Evolutionary conservation across 2,888 invertebrate genomes (phyloP), one percentile per base, ranked within the genome.

Genomic region (Coremacera marginata): DNA sequence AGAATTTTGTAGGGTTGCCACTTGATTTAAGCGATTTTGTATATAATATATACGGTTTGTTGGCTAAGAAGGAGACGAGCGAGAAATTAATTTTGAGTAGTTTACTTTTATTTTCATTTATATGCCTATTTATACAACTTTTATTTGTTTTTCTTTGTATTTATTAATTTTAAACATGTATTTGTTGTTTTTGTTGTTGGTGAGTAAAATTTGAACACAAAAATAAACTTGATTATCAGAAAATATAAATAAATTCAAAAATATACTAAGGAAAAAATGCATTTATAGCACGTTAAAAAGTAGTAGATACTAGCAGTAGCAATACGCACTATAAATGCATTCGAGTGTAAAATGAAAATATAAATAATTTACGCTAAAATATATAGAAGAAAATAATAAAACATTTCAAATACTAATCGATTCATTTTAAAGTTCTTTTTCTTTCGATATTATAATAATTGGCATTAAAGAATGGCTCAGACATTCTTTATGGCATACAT

Each of bases 381-480:
- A 67, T 70, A 76, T 76, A 70, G 7, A 27, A 63, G 52, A 9
- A 65, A 31, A 65, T 31, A 75, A 75, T 57, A 70, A 31, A 57
- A 75, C 22, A 67, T 68, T 67, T 80, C 78, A 81, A 85, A 86
- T 87, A 86, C 86, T 86, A 86, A 86, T 86, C 86, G 86, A 86
- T 86, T 86, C 86, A 84, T 85, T 80, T 76, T 80, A 68, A 62
- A 70, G 44, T 70, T 70, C 76, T 31, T 72, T 63, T 78, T 70
- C 25, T 63, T 68, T 11, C 11, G 16, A 60, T 14, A 27, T 60
- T 3, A 22, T 27, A 60, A 60, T 14, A 55, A 22, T 55, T 55
- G 9, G 11, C 19, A 19, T 55, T 55, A 19, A 55, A 22, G 60
- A 22, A 27, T 25, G 60, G 9, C 25, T 44, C 14, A 11, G 14